Percentiles rank a stretch among this genome's conserved stretches.
phyloP scores from a whole-genome alignment of 1,140 invertebrate species.

The Periplaneta americana region DNA sequence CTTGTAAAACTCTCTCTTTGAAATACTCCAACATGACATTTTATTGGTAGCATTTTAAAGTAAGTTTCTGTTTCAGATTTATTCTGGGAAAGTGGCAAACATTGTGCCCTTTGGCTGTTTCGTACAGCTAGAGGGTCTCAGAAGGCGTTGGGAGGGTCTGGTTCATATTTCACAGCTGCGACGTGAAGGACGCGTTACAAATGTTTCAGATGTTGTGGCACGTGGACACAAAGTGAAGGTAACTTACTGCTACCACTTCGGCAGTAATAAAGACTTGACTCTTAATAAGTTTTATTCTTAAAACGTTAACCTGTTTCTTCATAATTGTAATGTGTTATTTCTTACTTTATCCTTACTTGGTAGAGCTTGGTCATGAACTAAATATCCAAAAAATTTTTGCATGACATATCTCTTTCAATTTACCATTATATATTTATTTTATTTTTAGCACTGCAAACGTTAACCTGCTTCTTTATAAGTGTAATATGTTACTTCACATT shows the following conservation, averaged over 20 bases:
- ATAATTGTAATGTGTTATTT: too few species aligned
- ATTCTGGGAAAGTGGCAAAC: conserved; percentile 90
- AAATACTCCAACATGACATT: neutral
- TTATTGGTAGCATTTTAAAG: neutral
- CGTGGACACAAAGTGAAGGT: conserved; percentile 90
- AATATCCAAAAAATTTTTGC: too few species aligned
- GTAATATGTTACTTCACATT: too few species aligned
- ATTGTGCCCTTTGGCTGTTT: conserved; percentile 98
- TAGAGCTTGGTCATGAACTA: too few species aligned
- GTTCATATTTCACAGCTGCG: conserved; percentile 96
- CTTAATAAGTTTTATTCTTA: too few species aligned
- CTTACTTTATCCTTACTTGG: too few species aligned
- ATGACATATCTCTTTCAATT: too few species aligned
- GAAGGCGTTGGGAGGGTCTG: conserved; percentile 86
- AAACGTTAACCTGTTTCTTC: too few species aligned
- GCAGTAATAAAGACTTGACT: too few species aligned
- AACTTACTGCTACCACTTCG: neutral
- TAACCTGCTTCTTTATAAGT: too few species aligned
- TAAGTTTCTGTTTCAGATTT: conserved; percentile 57
- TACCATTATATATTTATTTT: too few species aligned
- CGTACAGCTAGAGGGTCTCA: conserved; percentile 89
- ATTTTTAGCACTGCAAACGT: too few species aligned
- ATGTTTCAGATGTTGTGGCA: conserved; percentile 89
- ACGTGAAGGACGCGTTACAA: conserved; percentile 88
- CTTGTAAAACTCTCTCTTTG: neutral